phyloP scores from a whole-genome alignment of 2,113 vertebrate genomes.

The Petrocephalus microphthalmus region DNA sequence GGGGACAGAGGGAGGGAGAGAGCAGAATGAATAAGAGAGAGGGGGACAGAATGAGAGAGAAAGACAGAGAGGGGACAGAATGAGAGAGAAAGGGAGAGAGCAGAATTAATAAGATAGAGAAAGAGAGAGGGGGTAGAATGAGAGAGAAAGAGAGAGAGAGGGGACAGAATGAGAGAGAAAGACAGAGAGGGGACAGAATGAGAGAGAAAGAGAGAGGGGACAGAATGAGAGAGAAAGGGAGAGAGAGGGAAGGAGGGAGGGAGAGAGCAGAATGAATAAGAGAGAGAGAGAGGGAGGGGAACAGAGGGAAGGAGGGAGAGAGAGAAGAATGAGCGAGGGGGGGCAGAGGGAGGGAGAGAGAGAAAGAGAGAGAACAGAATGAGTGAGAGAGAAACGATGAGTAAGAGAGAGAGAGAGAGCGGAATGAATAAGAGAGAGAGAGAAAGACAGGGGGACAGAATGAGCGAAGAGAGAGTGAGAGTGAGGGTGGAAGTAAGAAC shows the following conservation, averaged over 20 bases:
- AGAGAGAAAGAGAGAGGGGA: background rate
- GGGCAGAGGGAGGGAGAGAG: too few species aligned
- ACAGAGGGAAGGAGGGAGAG: too few species aligned
- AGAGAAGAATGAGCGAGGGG: background rate
- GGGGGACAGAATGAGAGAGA: too few species aligned
- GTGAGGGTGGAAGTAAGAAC: background rate
- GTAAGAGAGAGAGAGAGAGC: background rate
- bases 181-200: too few species aligned
- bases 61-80: background rate
- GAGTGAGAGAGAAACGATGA: background rate
- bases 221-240: background rate
- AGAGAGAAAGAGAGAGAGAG: background rate
- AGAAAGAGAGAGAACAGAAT: background rate
- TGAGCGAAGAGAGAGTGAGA: background rate
- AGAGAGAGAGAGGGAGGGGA: background rate
- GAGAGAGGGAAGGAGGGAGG: background rate
- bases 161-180: background rate
- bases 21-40: background rate
- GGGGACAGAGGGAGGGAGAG: background rate
- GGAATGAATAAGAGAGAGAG: background rate
- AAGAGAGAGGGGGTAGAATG: background rate
- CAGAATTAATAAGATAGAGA: background rate
- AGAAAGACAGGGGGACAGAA: background rate
- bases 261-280: background rate
- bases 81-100: background rate